Percentiles rank a stretch among this genome's conserved stretches.
Evolutionary conservation across 1,140 invertebrate genomes (phyloP).

Genomic region (Drosophila asahinai): DNA sequence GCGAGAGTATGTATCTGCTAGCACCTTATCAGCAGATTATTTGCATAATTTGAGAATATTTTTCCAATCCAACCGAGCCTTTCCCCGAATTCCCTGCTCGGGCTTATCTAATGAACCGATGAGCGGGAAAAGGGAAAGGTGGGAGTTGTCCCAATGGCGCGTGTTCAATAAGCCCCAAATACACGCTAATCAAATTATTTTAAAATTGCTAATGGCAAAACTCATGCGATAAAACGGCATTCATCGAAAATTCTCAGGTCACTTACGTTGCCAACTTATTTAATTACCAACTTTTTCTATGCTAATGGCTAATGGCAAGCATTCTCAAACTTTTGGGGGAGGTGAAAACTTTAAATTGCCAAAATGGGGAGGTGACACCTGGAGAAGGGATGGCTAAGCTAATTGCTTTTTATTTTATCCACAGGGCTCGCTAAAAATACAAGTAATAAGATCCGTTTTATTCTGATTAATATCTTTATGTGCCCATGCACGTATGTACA

Average conservation of each 20-base stretch:
- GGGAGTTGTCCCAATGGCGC: conserved; percentile 5
- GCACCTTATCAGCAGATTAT: conserved; percentile 71
- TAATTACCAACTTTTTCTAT: conserved; percentile 44
- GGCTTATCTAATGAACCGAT: conserved; percentile 22
- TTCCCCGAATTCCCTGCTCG: conserved; percentile 35
- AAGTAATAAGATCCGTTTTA: conserved; percentile 39
- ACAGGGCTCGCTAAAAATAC: conserved; percentile 5
- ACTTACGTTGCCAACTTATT: conserved; percentile 37
- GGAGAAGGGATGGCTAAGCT: conserved; percentile 2
- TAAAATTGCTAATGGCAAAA: conserved; percentile 32
- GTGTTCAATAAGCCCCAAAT: conserved; percentile 9
- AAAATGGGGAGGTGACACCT: conserved; percentile 11
- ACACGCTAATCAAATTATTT: conserved; percentile 39
- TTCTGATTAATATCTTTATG: conserved; percentile 62
- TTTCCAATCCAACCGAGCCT: conserved; percentile 1
- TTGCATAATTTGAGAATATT: conserved; percentile 62
- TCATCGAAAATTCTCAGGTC: conserved; percentile 14
- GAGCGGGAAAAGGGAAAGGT: not conserved
- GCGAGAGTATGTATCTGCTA: conserved; percentile 33
- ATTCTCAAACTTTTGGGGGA: conserved; percentile 19
- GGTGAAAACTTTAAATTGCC: conserved; percentile 25
- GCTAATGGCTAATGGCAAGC: conserved; percentile 19
- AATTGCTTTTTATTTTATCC: conserved; percentile 8
- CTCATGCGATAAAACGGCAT: conserved; percentile 19
- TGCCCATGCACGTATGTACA: conserved; percentile 29